Evolutionary conservation across 1,140 invertebrate species (phyloP).

Genomic region (Rhyzopertha dominica): DNA sequence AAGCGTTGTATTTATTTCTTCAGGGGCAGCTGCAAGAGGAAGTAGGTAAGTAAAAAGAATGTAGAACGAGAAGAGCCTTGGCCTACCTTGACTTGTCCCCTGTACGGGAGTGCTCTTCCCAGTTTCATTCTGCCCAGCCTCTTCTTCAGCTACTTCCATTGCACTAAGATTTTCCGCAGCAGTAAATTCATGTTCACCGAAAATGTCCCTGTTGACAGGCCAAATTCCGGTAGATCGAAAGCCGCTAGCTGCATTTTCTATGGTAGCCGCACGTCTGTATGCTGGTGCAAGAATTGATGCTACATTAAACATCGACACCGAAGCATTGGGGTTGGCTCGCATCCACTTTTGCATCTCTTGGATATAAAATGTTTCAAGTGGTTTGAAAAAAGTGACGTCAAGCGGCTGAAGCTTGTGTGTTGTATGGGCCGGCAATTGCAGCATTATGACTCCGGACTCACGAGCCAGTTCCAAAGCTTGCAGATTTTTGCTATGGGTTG

Average conservation of each 20-base stretch:
- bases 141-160: too few relatives aligned
- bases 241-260: slow-evolving; percentile 29
- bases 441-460: slow-evolving; percentile 28
- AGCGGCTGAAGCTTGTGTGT: slow-evolving; percentile 41
- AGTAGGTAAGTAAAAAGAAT: too few relatives aligned
- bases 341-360: slow-evolving; percentile 29
- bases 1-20: too few relatives aligned
- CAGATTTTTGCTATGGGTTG: slow-evolving; percentile 30
- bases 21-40: too few relatives aligned
- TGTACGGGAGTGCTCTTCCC: too few relatives aligned
- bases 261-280: slow-evolving; percentile 24
- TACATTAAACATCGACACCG: too few relatives aligned
- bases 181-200: too few relatives aligned
- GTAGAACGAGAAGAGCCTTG: too few relatives aligned
- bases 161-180: too few relatives aligned
- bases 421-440: slow-evolving; percentile 41
- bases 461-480: slow-evolving; percentile 24
- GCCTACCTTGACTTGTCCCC: too few relatives aligned
- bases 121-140: too few relatives aligned
- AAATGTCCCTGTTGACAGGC: slow-evolving; percentile 26
- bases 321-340: slow-evolving; percentile 27
- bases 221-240: slow-evolving; percentile 39
- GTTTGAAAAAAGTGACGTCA: slow-evolving; percentile 42
- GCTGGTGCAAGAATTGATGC: slow-evolving; percentile 25
- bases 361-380: slow-evolving; percentile 33